These are phyloP conservation scores for Toxotes chatareus DNA, from an alignment of 2,113 vertebrate species.

Conservation along the genomic window DNA sequence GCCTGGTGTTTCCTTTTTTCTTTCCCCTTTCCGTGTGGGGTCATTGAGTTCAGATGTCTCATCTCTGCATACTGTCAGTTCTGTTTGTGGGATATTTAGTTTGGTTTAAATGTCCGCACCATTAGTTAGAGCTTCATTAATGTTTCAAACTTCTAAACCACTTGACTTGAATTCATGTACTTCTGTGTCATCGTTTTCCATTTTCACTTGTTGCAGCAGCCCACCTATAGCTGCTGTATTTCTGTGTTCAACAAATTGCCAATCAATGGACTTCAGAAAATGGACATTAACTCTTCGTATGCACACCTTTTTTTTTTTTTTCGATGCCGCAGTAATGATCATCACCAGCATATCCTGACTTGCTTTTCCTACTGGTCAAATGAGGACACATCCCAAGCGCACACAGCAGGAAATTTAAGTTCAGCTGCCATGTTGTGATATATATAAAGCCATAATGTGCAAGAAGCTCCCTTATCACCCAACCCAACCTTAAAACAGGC, in stretches of 20 bases:
- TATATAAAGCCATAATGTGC: conserved; percentile 38
- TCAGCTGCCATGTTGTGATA: conserved; percentile 23
- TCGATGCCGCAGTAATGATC: background rate
- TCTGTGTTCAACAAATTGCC: background rate
- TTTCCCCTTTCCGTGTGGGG: too few relatives aligned
- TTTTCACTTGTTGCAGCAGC: background rate
- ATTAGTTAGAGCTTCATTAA: background rate
- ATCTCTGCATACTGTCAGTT: background rate
- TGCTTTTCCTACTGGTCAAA: background rate
- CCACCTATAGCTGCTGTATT: background rate
- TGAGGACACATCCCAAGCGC: background rate
- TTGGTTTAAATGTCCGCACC: background rate
- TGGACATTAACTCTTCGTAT: background rate
- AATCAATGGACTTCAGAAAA: background rate
- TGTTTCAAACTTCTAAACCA: background rate
- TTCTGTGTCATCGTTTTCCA: conserved; percentile 3
- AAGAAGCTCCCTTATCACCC: conserved; percentile 29
- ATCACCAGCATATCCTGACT: background rate
- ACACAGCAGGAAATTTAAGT: background rate
- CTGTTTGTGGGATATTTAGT: background rate
- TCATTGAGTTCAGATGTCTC: background rate
- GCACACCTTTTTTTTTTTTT: background rate
- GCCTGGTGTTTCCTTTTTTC: background rate
- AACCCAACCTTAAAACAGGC: conserved; percentile 22
- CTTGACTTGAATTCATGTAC: background rate